Conservation (phyloP, 1,140 invertebrate genomes). For the Plectrocnemia conspersa region DNA sequence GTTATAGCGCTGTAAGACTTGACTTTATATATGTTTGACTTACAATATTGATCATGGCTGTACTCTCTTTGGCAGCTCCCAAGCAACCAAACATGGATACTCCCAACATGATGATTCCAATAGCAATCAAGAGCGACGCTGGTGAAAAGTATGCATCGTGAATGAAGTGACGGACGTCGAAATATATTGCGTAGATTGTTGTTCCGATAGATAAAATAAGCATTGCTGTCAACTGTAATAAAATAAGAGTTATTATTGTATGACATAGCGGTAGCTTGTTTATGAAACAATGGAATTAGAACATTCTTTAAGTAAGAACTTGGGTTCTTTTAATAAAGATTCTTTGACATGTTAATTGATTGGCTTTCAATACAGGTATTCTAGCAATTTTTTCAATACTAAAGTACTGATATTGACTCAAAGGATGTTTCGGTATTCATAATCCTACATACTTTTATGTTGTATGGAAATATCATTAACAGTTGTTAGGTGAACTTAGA, state of each 20-base stretch:
- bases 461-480: too few relatives aligned
- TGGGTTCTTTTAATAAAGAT: background rate
- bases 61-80: constrained; percentile 77
- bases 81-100: constrained; percentile 78
- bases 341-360: background rate
- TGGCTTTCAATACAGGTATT: background rate
- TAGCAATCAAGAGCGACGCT: constrained; percentile 67
- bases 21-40: constrained; percentile 39
- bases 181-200: constrained; percentile 68
- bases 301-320: too few relatives aligned
- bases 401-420: background rate
- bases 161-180: constrained; percentile 67
- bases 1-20: background rate
- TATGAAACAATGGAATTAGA: too few relatives aligned
- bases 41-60: constrained; percentile 74
- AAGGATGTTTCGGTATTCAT: too few relatives aligned
- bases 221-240: constrained; percentile 63
- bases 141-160: constrained; percentile 65
- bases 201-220: constrained; percentile 74
- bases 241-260: constrained; percentile 22
- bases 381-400: background rate
- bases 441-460: too few relatives aligned
- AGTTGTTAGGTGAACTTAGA: too few relatives aligned
- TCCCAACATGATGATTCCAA: constrained; percentile 71
- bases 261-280: too few relatives aligned